Evolutionary conservation across 1,140 invertebrate genomes (phyloP).

Genomic region (Drosophila varians): DNA sequence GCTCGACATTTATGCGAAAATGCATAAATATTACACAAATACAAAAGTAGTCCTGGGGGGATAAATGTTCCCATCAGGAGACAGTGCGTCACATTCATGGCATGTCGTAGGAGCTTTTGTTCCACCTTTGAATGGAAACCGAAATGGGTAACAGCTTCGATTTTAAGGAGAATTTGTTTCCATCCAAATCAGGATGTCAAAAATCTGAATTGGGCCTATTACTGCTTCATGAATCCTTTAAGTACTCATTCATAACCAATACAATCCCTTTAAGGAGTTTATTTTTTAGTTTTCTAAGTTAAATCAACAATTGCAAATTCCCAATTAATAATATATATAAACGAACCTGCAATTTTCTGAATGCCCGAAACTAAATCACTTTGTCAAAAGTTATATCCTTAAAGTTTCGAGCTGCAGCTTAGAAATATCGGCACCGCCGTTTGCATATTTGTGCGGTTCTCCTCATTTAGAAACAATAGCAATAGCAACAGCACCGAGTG

Average conservation of each 20-base stretch:
- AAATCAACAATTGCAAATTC: no score
- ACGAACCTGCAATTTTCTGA: no score
- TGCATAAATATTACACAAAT: conserved; percentile 62
- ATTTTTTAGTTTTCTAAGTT: no score
- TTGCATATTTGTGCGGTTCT: conserved; percentile 61
- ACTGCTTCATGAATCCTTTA: no score
- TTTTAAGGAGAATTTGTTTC: no score
- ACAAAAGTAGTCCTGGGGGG: conserved; percentile 15
- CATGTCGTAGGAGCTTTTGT: neutral
- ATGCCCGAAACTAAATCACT: no score
- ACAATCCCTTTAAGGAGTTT: no score
- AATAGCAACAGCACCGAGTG: conserved; percentile 20
- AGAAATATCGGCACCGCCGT: conserved; percentile 1
- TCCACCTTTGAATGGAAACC: neutral
- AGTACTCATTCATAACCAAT: no score
- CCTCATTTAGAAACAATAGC: conserved; percentile 66
- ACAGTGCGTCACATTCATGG: neutral
- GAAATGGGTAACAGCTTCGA: no score
- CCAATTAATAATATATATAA: no score
- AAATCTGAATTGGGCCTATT: neutral
- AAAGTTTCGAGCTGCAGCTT: conserved; percentile 5
- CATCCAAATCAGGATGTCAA: neutral
- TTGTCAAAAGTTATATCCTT: neutral
- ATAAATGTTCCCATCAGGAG: conserved; percentile 1
- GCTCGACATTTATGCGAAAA: conserved; percentile 59